Evolutionary conservation across 2,888 invertebrate species (phyloP), one percentile per base, ranked within the genome.

Genomic region (Hecatera dysodea): DNA sequence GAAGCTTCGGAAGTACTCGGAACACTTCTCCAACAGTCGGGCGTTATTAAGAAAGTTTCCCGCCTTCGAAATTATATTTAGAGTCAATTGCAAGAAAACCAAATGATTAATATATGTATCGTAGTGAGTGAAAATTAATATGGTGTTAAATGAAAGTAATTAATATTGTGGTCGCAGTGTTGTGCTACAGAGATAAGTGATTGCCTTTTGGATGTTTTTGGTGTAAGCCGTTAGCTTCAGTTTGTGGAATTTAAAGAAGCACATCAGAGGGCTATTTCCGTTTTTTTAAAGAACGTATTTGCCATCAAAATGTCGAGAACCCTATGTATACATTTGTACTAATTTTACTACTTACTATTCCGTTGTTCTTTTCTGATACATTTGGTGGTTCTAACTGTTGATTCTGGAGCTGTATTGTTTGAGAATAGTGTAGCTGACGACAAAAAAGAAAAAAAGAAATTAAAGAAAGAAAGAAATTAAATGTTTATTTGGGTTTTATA

Each of bases 61-160:
- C 50, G 55, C n/a, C 55, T 33, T 50, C 52, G 62, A 71, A 78
- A 69, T 77, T 66, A 66, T 68, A 52, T 67, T 71, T 61, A 52
- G 48, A 66, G 22, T 63, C 59, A 72, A 70, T 77, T 57, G 67
- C 44, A 42, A 64, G 68, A 65, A 72, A 80, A 80, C 72, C 66
- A 77, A 77, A 80, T 80, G 75, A 80, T 79, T 75, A 62, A 79
- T 78, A 53, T 50, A 74, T 78, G 57, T 50, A 74, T 66, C 61
- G 52, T 39, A 57, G 44, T 53, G 53, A 67, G 56, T 57, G 48
- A 46, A 61, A 79, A 79, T 70, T 79, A 75, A 75, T 79, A 75
- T 33, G 19, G 73, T 67, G 69, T 61, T 67, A 50, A 75, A 42
- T 64, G 56, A 65, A 79, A 67, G 53, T 75, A 75, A 75, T 79